A percentile compares a stretch with the other conserved stretches of the same genome.
These are phyloP conservation scores for Odontophorus gujanensis DNA, from an alignment of 2,113 vertebrate genomes.

Conservation along the genomic window DNA sequence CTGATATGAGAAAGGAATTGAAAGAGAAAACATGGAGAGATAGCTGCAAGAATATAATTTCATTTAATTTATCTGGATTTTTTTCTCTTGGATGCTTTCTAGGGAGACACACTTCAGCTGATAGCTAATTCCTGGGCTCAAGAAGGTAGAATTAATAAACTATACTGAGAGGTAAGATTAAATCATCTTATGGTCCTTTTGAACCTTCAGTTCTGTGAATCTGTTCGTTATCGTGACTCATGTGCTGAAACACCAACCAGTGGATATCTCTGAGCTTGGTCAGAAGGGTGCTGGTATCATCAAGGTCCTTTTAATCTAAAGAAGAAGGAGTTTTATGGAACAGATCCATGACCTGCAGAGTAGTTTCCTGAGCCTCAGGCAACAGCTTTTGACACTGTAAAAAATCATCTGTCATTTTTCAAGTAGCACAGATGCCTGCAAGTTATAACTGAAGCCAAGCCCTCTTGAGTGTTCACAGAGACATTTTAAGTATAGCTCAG, in stretches of 20 bases:
- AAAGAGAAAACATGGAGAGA: neutral
- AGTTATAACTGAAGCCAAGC: slow-evolving; percentile 6
- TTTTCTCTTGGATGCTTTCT: neutral
- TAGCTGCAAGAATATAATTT: neutral
- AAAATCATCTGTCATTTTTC: slow-evolving; percentile 45
- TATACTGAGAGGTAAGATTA: neutral
- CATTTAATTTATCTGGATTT: neutral
- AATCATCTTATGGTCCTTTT: neutral
- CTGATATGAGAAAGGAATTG: neutral
- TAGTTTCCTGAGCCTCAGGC: neutral
- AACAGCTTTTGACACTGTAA: slow-evolving; percentile 20
- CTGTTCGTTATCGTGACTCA: neutral
- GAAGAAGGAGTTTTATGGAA: neutral
- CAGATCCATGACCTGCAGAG: neutral
- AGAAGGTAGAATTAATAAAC: neutral
- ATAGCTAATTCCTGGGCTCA: neutral
- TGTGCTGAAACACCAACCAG: neutral
- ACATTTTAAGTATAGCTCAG: neutral
- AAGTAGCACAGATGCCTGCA: slow-evolving; percentile 13
- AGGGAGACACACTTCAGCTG: neutral
- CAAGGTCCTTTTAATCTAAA: neutral
- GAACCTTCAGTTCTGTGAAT: neutral
- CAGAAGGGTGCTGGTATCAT: neutral
- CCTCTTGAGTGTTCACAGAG: slow-evolving; percentile 1
- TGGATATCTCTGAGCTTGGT: neutral